Conservation (phyloP, 2,113 vertebrate species). For the Spilogale gracilis region DNA sequence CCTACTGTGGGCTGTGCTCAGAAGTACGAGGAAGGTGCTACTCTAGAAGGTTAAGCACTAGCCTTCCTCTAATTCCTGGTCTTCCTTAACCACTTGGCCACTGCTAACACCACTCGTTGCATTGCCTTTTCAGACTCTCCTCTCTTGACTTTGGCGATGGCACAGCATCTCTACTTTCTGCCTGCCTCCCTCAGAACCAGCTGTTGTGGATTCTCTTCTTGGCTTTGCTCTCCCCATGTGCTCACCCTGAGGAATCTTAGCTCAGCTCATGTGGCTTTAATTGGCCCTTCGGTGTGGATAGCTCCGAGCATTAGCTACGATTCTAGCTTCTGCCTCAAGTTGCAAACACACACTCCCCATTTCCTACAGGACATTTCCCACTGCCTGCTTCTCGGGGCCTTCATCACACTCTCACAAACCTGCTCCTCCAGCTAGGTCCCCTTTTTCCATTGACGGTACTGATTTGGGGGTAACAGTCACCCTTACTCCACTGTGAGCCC, state of each 20-base stretch:
- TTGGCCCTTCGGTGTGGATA: neutral
- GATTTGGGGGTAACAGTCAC: neutral
- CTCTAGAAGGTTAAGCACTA: neutral
- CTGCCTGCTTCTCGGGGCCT: neutral
- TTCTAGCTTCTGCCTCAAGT: neutral
- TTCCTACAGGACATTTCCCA: neutral
- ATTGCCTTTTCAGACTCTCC: neutral
- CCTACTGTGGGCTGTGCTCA: neutral
- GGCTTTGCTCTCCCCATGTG: neutral
- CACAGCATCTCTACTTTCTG: neutral
- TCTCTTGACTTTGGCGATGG: neutral
- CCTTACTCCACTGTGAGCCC: neutral
- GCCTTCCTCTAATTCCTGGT: neutral
- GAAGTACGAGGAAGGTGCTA: neutral
- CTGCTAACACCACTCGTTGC: neutral
- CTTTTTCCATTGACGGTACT: neutral
- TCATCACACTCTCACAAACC: neutral
- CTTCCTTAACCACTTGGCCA: neutral
- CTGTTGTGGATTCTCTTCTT: neutral
- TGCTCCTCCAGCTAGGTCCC: neutral
- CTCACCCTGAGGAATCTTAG: neutral
- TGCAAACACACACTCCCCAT: neutral
- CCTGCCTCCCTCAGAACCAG: neutral
- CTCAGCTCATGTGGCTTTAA: neutral
- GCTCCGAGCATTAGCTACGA: neutral